Evolutionary conservation across 2,888 invertebrate genomes (phyloP).

Genomic region (Netelia virgata): DNA sequence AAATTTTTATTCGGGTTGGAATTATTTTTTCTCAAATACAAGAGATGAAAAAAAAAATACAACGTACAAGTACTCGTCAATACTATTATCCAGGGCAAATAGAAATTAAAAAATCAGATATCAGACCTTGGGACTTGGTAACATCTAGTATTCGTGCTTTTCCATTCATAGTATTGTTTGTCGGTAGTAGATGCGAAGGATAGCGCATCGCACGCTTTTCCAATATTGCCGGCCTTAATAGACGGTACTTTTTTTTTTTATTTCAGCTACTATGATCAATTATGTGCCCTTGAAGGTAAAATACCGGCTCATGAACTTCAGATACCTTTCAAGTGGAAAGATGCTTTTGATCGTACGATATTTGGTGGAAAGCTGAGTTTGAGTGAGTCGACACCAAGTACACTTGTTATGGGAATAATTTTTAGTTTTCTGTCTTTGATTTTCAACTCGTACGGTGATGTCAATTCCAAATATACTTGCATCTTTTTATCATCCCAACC

Average conservation of each 20-base stretch:
- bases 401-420: not conserved
- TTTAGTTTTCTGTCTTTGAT: not conserved
- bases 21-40: no score
- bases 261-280: constrained; percentile 97
- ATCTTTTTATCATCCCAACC: no score
- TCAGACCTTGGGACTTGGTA: no score
- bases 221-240: not conserved
- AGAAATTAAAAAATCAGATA: no score
- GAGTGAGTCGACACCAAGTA: constrained; percentile 88
- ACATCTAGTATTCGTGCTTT: no score
- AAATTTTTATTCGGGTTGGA: no score
- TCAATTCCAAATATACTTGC: no score
- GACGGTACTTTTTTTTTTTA: constrained; percentile 35
- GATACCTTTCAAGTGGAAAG: constrained; percentile 99
- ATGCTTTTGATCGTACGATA: constrained; percentile 98
- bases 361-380: constrained; percentile 96
- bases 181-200: not conserved
- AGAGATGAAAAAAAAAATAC: no score
- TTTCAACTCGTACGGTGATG: no score
- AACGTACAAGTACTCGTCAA: no score
- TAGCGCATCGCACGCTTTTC: not conserved
- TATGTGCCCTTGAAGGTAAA: constrained; percentile 96
- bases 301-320: constrained; percentile 97
- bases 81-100: no score
- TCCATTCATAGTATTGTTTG: no score